Evolutionary conservation across 2,888 invertebrate species (phyloP), one percentile per base, ranked within the genome.

Genomic region (Osedax frankpressi): DNA sequence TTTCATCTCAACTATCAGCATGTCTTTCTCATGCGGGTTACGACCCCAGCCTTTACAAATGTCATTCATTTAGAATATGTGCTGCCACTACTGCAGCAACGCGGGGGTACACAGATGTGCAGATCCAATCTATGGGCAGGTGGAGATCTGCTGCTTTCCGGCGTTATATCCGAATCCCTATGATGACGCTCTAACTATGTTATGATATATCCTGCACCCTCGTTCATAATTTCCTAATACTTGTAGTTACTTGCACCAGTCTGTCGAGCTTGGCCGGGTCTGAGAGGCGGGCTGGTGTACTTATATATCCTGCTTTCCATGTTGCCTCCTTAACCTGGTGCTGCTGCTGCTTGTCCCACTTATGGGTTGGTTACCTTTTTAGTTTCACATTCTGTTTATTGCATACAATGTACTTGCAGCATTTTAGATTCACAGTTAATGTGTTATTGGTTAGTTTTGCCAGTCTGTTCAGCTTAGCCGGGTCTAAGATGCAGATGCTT

Each of bases 21-120:
- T 59, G 59, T 1, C 59, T 59, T 59, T 59, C 59, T n/a, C n/a
- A 59, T 19, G 14, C 59, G n/a, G 59, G 59, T n/a, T 59, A 59
- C n/a, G 59, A 59, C 59, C 59, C 59, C 59, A 59, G 59, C n/a
- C 59, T 59, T 59, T 59, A 59, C 59, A 59, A 59, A 59, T 59
- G n/a, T 6, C 19, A 65, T 14, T 11, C 1, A 11, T 65, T 14
- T 14, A 6, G 6, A 14, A 65, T 65, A 11, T 11, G 65, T 2
- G 65, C 65, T 14, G 65, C 65, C 6, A 65, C 0, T 11, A 11
- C 65, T 11, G 65, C 65, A n/a, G 19, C 24, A 27, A 28, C 26
- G 0, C 6, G 11, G 65, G 65, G 65, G 11, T 11, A 14, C 3
- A 65, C 19, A 27, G 65, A 65, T n/a, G n/a, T n/a, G 11, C 65